phyloP scores from a whole-genome alignment of 2,113 vertebrate species.

The Lampris megalopsis region DNA sequence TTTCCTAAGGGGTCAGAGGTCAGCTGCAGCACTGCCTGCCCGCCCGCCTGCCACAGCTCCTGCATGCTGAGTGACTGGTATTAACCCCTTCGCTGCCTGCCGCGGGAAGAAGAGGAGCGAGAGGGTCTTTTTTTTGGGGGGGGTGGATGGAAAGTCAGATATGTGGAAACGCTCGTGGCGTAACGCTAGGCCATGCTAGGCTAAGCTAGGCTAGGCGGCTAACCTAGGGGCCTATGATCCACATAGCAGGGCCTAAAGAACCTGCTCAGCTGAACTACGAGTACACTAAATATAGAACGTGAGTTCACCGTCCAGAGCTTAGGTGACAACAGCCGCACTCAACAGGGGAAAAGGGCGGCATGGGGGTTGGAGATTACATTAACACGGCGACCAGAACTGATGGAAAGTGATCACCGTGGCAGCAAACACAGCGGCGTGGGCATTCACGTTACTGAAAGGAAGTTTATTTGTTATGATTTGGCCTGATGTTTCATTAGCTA shows the following conservation, averaged over 20 bases:
- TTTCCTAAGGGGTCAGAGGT: constrained; percentile 82
- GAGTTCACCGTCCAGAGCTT: constrained; percentile 73
- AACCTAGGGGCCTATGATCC: neutral
- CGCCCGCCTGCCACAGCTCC: constrained; percentile 64
- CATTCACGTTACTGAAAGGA: neutral
- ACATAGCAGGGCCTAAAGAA: constrained; percentile 30
- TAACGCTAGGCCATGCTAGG: neutral
- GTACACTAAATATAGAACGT: constrained; percentile 77
- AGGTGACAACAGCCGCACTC: constrained; percentile 77
- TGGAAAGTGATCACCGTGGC: constrained; percentile 13
- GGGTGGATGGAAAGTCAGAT: constrained; percentile 6
- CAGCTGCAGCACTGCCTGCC: constrained; percentile 77
- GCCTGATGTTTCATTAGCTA: no score
- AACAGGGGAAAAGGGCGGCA: constrained; percentile 12
- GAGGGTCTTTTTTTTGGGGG: neutral
- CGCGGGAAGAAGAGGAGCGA: neutral
- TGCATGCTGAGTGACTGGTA: constrained; percentile 73
- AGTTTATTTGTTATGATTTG: no score
- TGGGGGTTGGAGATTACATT: constrained; percentile 4
- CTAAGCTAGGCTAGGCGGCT: neutral
- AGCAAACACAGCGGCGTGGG: neutral
- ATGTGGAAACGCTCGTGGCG: neutral
- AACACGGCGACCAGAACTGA: constrained; percentile 34
- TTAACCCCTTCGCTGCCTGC: constrained; percentile 74
- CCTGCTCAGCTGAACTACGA: constrained; percentile 43